A percentile compares a stretch with the other conserved stretches of the same genome.
Evolutionary conservation across 2,113 vertebrate genomes (phyloP).

Genomic region (Thamnophis sirtalis): DNA sequence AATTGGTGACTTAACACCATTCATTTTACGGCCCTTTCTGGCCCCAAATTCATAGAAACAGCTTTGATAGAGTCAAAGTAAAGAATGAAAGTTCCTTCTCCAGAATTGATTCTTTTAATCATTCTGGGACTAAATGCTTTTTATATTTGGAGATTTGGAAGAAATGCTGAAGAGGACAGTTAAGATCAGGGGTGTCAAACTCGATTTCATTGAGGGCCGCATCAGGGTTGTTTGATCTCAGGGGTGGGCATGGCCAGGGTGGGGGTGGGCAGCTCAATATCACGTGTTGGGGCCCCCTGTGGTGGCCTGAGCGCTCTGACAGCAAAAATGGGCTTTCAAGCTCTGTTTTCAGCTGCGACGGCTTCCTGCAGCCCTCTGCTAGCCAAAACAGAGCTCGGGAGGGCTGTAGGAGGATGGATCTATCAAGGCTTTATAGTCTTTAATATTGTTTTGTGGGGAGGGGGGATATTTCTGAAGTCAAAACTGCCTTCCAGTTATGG

Average conservation of each 20-base stretch:
- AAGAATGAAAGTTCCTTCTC: not conserved
- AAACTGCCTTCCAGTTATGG: not conserved
- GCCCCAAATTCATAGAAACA: not conserved
- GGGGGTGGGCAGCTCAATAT: too few relatives aligned
- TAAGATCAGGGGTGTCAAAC: not conserved
- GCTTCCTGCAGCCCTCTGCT: too few relatives aligned
- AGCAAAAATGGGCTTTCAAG: too few relatives aligned
- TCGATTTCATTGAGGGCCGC: too few relatives aligned
- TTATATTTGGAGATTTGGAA: not conserved
- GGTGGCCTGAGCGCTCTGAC: too few relatives aligned
- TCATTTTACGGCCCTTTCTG: not conserved
- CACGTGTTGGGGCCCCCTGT: too few relatives aligned
- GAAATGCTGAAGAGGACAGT: not conserved
- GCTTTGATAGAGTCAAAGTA: not conserved
- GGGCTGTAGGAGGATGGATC: not conserved
- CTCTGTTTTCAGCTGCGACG: too few relatives aligned
- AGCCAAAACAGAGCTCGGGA: too few relatives aligned
- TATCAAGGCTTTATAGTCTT: not conserved
- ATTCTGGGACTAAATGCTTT: not conserved
- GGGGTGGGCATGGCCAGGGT: too few relatives aligned
- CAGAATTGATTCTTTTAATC: not conserved
- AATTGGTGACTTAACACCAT: not conserved
- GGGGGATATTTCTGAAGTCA: not conserved
- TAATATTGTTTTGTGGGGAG: not conserved
- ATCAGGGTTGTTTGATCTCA: too few relatives aligned